phyloP scores from a whole-genome alignment of 2,113 vertebrate genomes.

The Naja naja region DNA sequence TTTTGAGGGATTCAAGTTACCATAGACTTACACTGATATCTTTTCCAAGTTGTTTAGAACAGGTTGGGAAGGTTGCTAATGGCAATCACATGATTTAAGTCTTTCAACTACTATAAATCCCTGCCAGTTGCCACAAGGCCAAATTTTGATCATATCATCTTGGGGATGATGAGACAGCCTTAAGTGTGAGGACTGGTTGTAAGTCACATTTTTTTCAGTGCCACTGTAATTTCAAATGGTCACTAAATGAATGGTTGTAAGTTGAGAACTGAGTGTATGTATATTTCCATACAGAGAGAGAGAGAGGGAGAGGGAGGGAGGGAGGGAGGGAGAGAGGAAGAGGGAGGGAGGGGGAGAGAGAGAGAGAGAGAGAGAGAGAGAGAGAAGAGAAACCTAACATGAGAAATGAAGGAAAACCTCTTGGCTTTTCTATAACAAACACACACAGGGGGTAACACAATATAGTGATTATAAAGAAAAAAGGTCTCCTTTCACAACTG shows the following conservation, averaged over 20 bases:
- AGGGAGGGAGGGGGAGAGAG: too few relatives aligned
- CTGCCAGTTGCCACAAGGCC: neutral
- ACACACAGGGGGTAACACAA: neutral
- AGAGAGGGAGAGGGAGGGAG: too few relatives aligned
- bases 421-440: neutral
- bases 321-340: neutral
- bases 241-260: neutral
- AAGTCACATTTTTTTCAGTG: neutral
- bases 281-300: neutral
- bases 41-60: neutral
- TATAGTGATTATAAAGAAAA: neutral
- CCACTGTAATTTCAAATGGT: neutral
- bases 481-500: neutral
- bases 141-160: neutral
- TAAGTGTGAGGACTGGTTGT: neutral
- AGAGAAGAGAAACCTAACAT: neutral
- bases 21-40: neutral
- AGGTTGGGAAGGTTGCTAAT: neutral
- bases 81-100: neutral
- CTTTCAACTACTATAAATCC: neutral
- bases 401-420: neutral
- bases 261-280: neutral
- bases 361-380: too few relatives aligned
- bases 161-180: neutral
- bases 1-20: neutral